Percentiles rank a stretch among this genome's conserved stretches.
Evolutionary conservation across 2,113 vertebrate species (phyloP).

Genomic region (Dipodomys merriami): DNA sequence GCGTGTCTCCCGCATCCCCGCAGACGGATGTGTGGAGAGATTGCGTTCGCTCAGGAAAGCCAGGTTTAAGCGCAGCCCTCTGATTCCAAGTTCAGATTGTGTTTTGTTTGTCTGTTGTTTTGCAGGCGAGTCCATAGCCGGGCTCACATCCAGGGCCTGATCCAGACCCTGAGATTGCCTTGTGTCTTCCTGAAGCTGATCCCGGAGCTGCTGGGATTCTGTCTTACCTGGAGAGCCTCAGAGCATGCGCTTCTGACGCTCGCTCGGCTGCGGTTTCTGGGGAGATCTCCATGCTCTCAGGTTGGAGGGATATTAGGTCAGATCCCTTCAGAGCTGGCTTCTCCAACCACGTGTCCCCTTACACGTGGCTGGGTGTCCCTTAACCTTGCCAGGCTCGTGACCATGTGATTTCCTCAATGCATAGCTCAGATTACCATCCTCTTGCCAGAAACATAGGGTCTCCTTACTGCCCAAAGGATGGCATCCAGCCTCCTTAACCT

Average conservation of each 20-base stretch:
- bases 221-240: background rate
- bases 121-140: background rate
- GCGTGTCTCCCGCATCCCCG: background rate
- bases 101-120: background rate
- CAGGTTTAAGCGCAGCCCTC: background rate
- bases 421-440: background rate
- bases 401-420: background rate
- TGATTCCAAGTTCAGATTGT: background rate
- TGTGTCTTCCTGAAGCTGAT: background rate
- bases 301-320: too few species aligned
- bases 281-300: background rate
- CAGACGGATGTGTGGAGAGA: background rate
- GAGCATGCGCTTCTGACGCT: background rate
- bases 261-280: background rate
- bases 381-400: background rate
- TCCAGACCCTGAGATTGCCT: background rate
- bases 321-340: background rate
- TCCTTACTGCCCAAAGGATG: background rate
- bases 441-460: background rate
- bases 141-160: background rate
- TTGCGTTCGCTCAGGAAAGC: background rate
- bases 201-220: background rate
- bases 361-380: fast-evolving
- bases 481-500: background rate
- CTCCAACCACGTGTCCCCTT: background rate